phyloP scores from a whole-genome alignment of 2,113 vertebrate genomes.

The Myrmecophaga tridactyla region DNA sequence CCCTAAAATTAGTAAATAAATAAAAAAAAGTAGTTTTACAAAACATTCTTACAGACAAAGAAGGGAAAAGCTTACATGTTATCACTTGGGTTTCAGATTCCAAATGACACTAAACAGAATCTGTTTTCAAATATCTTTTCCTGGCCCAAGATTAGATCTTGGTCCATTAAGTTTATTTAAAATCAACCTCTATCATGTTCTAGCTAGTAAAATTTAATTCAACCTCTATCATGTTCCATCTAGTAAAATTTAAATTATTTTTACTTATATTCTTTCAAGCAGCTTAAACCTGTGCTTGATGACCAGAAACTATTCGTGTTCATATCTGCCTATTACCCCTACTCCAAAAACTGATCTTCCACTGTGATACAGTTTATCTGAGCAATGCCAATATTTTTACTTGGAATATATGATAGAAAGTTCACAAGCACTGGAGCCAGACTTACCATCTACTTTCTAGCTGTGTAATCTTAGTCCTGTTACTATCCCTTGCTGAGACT shows the following conservation, averaged over 20 bases:
- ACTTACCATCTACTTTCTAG: not conserved
- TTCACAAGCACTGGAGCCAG: not conserved
- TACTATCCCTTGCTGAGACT: not conserved
- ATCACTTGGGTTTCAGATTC: conserved; percentile 24
- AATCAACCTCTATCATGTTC: conserved; percentile 3
- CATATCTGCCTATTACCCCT: not conserved
- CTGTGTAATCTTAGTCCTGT: not conserved
- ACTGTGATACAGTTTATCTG: not conserved
- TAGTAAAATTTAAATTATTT: conserved; percentile 29
- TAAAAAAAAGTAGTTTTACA: not conserved
- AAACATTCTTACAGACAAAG: not conserved
- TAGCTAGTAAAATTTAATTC: not conserved
- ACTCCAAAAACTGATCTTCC: not conserved
- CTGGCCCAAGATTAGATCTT: conserved; percentile 34
- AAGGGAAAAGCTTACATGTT: not conserved
- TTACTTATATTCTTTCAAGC: not conserved
- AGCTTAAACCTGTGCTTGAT: not conserved
- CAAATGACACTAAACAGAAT: not conserved
- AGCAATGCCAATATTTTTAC: conserved; percentile 15
- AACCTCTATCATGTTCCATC: not conserved
- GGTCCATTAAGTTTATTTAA: not conserved
- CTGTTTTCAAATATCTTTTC: conserved; percentile 27
- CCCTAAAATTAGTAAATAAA: not conserved
- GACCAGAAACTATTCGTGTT: conserved; percentile 43
- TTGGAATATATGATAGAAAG: conserved; percentile 29